phyloP scores from a whole-genome alignment of 2,113 vertebrate genomes.

The Corythornis madagascariensis region DNA sequence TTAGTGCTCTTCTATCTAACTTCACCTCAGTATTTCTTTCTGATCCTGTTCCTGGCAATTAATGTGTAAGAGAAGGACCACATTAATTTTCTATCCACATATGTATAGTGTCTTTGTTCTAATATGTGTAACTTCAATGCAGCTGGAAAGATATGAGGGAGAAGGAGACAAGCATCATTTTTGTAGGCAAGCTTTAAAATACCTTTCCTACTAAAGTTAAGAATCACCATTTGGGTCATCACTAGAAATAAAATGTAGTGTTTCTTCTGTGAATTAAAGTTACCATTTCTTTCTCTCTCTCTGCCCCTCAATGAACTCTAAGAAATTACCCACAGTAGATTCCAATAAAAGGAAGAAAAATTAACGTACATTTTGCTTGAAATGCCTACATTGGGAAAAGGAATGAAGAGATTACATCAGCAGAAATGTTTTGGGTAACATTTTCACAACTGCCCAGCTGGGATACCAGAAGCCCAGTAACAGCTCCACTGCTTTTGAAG shows the following conservation, averaged over 20 bases:
- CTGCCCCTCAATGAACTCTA: not conserved
- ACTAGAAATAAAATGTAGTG: not conserved
- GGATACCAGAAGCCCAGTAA: not conserved
- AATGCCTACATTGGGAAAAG: not conserved
- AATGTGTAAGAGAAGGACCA: not conserved
- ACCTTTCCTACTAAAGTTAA: not conserved
- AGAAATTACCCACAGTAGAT: not conserved
- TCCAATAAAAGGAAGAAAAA: not conserved
- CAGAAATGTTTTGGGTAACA: not conserved
- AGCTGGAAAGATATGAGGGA: not conserved
- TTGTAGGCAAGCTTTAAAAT: not conserved
- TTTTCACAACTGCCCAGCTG: not conserved
- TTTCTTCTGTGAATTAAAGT: not conserved
- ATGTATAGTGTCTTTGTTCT: not conserved
- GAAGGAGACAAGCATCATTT: not conserved
- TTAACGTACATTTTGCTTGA: not conserved
- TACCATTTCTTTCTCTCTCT: not conserved
- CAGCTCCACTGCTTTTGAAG: slow-evolving; percentile 31
- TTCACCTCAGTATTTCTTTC: slow-evolving; percentile 25
- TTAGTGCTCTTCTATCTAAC: not conserved
- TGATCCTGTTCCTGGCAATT: slow-evolving; percentile 6
- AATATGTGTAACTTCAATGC: not conserved
- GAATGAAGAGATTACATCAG: not conserved
- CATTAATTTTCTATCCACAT: slow-evolving; percentile 35
- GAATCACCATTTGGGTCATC: not conserved